A percentile compares a stretch with the other conserved stretches of the same genome.
Conservation (phyloP, 2,797 vertebrate species). For the Amphiprion clarkii region DNA sequence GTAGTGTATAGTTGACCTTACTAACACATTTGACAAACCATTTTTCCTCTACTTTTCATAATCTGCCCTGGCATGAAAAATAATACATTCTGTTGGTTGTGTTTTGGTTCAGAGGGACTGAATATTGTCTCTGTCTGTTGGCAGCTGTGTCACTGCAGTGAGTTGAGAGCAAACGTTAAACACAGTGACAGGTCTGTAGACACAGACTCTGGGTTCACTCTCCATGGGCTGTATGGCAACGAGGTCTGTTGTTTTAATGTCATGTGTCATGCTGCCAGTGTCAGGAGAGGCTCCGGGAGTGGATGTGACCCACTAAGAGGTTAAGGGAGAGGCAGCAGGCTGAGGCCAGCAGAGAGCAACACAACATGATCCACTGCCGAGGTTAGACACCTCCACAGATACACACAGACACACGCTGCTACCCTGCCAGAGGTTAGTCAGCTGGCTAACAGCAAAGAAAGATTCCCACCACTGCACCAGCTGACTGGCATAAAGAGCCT, state of each 20-base stretch:
- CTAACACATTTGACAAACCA: no score
- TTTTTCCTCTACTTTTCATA: neutral
- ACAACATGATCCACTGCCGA: conserved; percentile 29
- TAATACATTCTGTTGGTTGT: neutral
- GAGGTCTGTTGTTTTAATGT: conserved; percentile 42
- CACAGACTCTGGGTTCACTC: conserved; percentile 11
- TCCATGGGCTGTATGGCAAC: conserved; percentile 24
- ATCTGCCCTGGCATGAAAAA: neutral
- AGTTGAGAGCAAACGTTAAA: conserved; percentile 17
- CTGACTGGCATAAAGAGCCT: conserved; percentile 32
- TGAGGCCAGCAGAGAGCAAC: conserved; percentile 34
- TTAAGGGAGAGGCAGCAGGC: conserved; percentile 45
- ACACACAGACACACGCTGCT: conserved; percentile 30
- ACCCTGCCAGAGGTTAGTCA: conserved; percentile 41
- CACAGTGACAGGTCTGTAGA: conserved; percentile 19
- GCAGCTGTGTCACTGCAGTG: conserved; percentile 11
- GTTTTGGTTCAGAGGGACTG: neutral
- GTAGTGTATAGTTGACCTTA: neutral
- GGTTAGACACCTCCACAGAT: conserved; percentile 14
- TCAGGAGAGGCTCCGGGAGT: conserved; percentile 42
- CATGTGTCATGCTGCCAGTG: conserved; percentile 40
- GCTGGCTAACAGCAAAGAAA: conserved; percentile 19
- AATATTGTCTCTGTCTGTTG: neutral
- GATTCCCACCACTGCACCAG: conserved; percentile 13
- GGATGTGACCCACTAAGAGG: conserved; percentile 47